These are phyloP conservation scores for Endotricha flammealis DNA, from an alignment of 2,888 invertebrate genomes.

Conservation along the genomic window DNA sequence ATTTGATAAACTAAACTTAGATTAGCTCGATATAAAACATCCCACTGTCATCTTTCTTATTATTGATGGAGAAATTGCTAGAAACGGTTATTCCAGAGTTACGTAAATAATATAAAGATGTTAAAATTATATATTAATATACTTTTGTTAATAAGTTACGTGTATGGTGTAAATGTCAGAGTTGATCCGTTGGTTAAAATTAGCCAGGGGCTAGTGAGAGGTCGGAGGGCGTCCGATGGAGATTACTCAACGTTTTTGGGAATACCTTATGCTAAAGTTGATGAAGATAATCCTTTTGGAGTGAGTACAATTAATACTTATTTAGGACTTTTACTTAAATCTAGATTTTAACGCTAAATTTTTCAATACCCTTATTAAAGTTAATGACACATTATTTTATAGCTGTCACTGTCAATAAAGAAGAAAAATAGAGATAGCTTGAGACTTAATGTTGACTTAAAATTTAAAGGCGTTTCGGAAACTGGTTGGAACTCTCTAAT, in stretches of 20 bases:
- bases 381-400: no score
- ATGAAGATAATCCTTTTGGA: conserved; percentile 58
- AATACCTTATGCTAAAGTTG: conserved; percentile 61
- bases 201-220: conserved; percentile 59
- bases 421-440: no score
- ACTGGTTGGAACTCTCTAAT: no score
- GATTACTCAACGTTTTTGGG: conserved; percentile 62
- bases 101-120: not conserved
- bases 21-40: no score
- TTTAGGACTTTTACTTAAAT: no score
- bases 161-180: conserved; percentile 33
- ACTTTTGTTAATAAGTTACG: not conserved
- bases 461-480: no score
- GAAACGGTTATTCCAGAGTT: not conserved
- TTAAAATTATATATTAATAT: no score
- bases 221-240: conserved; percentile 52
- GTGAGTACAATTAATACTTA: conserved; percentile 34
- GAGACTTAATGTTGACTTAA: no score
- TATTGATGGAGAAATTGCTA: not conserved
- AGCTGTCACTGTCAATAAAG: no score
- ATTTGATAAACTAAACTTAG: no score
- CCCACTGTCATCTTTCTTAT: not conserved
- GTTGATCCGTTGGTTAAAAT: conserved; percentile 63
- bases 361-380: no score
- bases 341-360: no score